Evolutionary conservation across 2,888 invertebrate genomes (phyloP).

Genomic region (Steinernema scapterisci): DNA sequence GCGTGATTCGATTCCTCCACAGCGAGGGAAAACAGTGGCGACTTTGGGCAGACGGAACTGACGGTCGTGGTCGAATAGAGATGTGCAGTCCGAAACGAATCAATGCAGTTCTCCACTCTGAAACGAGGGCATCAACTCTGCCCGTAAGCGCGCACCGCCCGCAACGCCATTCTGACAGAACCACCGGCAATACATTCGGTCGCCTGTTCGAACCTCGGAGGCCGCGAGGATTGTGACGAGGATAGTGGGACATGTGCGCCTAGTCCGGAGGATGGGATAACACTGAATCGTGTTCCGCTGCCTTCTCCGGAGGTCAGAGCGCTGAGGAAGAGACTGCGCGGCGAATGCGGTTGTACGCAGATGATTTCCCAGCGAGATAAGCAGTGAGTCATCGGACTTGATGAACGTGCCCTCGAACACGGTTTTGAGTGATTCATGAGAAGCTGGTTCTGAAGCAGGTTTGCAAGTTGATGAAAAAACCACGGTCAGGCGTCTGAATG

Average conservation of each 20-base stretch:
- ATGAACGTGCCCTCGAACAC: too few species aligned
- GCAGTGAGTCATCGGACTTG: neutral
- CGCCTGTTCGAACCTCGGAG: neutral
- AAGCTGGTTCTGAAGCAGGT: conserved; percentile 12
- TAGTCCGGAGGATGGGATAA: too few species aligned
- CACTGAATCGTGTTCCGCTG: too few species aligned
- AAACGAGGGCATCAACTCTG: conserved; percentile 32
- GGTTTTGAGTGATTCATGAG: neutral
- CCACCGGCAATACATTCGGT: neutral
- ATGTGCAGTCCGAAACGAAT: neutral
- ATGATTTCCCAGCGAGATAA: neutral
- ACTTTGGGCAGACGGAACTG: neutral
- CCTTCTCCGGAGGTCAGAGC: too few species aligned
- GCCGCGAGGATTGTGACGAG: neutral
- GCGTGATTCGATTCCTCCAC: too few species aligned
- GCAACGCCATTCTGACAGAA: neutral
- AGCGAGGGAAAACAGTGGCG: neutral
- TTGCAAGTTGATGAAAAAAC: neutral
- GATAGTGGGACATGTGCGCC: neutral
- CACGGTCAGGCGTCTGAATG: too few species aligned
- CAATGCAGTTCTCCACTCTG: conserved; percentile 27
- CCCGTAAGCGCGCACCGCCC: conserved; percentile 23
- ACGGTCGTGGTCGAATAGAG: neutral
- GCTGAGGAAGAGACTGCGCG: neutral
- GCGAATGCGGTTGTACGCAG: neutral